phyloP scores from a whole-genome alignment of 1,140 invertebrate genomes.

The Temnothorax longispinosus region DNA sequence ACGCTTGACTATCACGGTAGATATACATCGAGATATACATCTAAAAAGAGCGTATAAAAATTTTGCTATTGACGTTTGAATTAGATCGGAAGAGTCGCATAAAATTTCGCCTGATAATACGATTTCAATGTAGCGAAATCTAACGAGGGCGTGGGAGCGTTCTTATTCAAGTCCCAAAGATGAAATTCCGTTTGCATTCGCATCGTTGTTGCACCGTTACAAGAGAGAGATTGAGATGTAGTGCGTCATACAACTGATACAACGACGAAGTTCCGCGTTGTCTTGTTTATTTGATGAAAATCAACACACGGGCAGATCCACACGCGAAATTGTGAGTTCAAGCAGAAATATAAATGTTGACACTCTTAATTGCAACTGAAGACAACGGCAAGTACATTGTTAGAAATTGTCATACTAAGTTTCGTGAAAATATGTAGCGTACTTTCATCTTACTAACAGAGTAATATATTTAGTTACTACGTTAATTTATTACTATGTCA shows the following conservation, averaged over 20 bases:
- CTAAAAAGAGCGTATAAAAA: not conserved
- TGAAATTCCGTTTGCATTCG: not conserved
- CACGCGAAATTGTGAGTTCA: slow-evolving; percentile 15
- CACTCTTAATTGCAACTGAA: slow-evolving; percentile 48
- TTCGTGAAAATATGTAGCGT: not conserved
- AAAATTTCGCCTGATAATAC: slow-evolving; percentile 36
- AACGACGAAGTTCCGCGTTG: not conserved
- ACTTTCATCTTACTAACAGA: not conserved
- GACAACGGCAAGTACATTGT: not conserved
- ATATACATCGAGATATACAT: not conserved
- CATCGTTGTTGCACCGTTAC: not conserved
- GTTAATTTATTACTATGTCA: not conserved
- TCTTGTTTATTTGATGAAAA: not conserved
- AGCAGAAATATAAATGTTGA: slow-evolving; percentile 24
- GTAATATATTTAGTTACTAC: not conserved
- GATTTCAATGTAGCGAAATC: slow-evolving; percentile 35
- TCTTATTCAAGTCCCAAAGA: slow-evolving; percentile 20
- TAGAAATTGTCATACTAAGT: not conserved
- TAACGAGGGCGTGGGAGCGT: slow-evolving; percentile 5
- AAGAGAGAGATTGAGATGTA: slow-evolving; percentile 11
- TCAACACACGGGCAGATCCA: slow-evolving; percentile 10
- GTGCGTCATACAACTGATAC: not conserved
- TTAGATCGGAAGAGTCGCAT: not conserved
- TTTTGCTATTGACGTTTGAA: not conserved
- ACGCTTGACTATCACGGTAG: not conserved